These are phyloP conservation scores for Alaudala cheleensis DNA, from an alignment of 2,113 vertebrate genomes.

Conservation along the genomic window DNA sequence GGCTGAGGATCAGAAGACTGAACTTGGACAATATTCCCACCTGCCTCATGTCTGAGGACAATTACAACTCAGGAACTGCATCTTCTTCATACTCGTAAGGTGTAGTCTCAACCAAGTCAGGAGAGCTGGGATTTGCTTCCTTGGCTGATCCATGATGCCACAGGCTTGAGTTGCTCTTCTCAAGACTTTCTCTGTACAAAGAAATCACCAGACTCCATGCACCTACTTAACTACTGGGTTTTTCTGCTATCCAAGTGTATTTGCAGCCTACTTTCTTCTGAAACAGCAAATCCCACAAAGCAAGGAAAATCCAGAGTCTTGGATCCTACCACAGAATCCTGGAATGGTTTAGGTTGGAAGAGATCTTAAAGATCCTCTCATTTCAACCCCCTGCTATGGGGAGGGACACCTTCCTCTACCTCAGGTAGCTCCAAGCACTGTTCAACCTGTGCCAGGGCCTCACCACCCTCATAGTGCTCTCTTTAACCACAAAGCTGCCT, in stretches of 20 bases:
- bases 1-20: background rate
- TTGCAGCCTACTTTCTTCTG: background rate
- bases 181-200: background rate
- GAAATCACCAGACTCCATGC: background rate
- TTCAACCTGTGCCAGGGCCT: background rate
- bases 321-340: background rate
- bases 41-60: background rate
- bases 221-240: background rate
- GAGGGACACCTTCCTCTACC: background rate
- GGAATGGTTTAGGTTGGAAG: background rate
- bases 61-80: background rate
- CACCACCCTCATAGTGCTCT: background rate
- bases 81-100: fast-evolving
- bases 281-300: background rate
- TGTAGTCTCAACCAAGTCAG: background rate
- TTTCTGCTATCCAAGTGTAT: background rate
- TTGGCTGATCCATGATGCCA: background rate
- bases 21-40: background rate
- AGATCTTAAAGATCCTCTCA: background rate
- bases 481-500: background rate
- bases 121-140: background rate
- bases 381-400: background rate
- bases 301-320: background rate
- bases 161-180: background rate
- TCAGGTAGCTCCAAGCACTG: background rate